These are phyloP conservation scores for Melipona quadrifasciata DNA, from an alignment of 1,140 invertebrate genomes.

Conservation along the genomic window DNA sequence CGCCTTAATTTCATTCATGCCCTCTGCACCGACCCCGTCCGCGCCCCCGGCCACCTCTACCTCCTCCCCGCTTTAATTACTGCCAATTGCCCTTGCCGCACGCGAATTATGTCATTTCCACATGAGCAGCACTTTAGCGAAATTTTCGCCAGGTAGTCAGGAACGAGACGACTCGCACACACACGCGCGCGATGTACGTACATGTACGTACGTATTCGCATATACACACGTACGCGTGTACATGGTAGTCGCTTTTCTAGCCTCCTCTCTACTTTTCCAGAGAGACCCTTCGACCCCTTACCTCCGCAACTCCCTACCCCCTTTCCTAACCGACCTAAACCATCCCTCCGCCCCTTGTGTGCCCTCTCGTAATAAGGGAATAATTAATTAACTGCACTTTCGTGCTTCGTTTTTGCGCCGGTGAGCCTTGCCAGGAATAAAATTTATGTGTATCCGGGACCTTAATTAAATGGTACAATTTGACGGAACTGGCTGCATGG, in stretches of 20 bases:
- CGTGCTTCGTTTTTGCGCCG: conserved; percentile 64
- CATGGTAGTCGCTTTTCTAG: conserved; percentile 31
- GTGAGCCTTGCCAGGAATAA: conserved; percentile 63
- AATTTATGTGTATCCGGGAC: conserved; percentile 67
- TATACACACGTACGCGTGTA: background rate
- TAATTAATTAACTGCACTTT: conserved; percentile 70
- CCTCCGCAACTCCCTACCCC: background rate
- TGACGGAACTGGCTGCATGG: conserved; percentile 45
- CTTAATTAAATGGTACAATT: conserved; percentile 65
- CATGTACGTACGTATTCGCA: background rate
- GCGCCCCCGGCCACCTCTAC: conserved; percentile 27
- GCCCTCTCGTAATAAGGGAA: conserved; percentile 67
- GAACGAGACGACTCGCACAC: conserved; percentile 62
- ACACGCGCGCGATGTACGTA: no score
- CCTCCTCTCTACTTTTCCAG: conserved; percentile 36
- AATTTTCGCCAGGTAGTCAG: conserved; percentile 69
- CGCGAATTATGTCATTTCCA: conserved; percentile 80
- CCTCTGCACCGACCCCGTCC: conserved; percentile 48
- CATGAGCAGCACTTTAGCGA: conserved; percentile 69
- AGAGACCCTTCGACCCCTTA: conserved; percentile 24
- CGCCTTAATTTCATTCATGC: conserved; percentile 79
- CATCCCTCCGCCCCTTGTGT: background rate
- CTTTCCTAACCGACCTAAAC: background rate
- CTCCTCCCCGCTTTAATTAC: conserved; percentile 77
- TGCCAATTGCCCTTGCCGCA: conserved; percentile 79